These are phyloP conservation scores for Cephalopachus bancanus DNA, from an alignment of 2,797 vertebrate genomes.

Conservation along the genomic window DNA sequence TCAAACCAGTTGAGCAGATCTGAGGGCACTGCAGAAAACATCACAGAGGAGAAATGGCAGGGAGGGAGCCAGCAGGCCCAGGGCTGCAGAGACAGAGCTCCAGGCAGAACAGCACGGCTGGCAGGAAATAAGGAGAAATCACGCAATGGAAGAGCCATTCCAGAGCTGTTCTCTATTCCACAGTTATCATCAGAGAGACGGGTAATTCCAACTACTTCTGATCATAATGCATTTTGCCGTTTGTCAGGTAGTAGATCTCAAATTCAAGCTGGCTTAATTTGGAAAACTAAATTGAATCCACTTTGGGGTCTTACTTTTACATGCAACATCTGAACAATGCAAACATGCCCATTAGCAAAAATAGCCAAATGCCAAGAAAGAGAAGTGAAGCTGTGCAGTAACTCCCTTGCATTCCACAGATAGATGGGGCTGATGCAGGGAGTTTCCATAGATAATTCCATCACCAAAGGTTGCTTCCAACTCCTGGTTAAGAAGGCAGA, in stretches of 20 bases:
- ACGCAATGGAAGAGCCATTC: not conserved
- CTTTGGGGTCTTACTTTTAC: slow-evolving; percentile 9
- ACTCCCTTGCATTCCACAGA: not conserved
- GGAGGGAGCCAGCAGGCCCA: not conserved
- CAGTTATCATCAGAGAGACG: not conserved
- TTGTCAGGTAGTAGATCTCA: not conserved
- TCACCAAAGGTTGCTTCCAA: not conserved
- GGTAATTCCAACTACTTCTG: not conserved
- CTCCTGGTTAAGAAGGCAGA: not conserved
- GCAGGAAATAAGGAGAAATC: not conserved
- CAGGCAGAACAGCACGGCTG: not conserved
- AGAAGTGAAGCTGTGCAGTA: not conserved
- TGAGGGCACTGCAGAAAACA: not conserved
- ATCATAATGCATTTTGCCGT: not conserved
- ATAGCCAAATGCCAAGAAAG: not conserved
- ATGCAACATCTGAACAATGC: not conserved
- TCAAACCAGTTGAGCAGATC: not conserved
- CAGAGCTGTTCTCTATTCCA: not conserved
- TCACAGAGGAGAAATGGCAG: not conserved
- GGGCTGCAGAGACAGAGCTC: not conserved
- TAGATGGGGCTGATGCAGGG: not conserved
- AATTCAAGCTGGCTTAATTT: slow-evolving; percentile 39
- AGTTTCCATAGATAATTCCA: not conserved
- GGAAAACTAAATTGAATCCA: not conserved
- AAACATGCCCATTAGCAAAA: not conserved